Conservation (phyloP, 1,140 invertebrate species). For the Coptotermes formosanus region DNA sequence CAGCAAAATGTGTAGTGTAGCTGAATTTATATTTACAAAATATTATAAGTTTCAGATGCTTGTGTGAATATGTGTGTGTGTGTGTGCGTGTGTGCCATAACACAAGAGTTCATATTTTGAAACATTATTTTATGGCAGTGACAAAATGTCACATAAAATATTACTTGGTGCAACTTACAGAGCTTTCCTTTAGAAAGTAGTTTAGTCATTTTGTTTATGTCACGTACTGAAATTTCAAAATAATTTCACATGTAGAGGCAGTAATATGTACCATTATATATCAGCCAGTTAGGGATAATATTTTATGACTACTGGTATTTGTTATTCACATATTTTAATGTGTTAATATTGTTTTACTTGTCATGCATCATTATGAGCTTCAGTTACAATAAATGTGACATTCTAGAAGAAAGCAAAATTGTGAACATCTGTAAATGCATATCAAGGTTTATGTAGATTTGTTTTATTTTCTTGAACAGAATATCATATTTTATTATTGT, state of each 20-base stretch:
- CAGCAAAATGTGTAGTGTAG: constrained; percentile 11
- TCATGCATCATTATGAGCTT: neutral
- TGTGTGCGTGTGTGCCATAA: neutral
- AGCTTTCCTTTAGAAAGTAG: neutral
- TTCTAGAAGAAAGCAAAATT: neutral
- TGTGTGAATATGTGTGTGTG: neutral
- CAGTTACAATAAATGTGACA: neutral
- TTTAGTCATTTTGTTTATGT: neutral
- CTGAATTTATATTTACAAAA: neutral
- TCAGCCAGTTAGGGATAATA: neutral
- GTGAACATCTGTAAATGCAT: neutral
- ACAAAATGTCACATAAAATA: neutral
- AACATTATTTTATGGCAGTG: neutral
- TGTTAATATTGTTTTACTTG: neutral
- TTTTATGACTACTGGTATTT: neutral
- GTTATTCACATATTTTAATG: neutral
- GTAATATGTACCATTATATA: neutral
- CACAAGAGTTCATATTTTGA: neutral
- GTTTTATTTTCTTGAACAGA: neutral
- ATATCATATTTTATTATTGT: neutral
- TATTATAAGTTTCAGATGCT: neutral
- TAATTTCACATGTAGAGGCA: too few relatives aligned
- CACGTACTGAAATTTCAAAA: neutral
- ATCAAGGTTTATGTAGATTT: constrained; percentile 1
- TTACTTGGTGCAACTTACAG: neutral